Evolutionary conservation across 2,113 vertebrate species (phyloP).

Genomic region (Dolichotis patagonum): DNA sequence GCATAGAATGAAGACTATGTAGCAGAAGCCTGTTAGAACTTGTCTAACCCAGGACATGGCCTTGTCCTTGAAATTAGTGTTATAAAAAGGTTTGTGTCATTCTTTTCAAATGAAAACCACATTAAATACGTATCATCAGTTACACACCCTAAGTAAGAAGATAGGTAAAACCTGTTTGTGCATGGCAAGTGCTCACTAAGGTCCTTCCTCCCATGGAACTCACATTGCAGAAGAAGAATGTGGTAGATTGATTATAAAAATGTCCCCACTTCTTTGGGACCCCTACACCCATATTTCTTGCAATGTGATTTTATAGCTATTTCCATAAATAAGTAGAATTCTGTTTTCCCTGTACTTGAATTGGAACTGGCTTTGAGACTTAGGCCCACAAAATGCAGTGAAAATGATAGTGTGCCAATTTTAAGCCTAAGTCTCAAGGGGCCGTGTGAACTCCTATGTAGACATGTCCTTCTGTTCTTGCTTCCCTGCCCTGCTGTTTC

Average conservation of each 20-base stretch:
- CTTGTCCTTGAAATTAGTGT: slow-evolving; percentile 43
- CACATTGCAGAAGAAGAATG: neutral
- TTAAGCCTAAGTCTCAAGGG: neutral
- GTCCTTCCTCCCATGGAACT: neutral
- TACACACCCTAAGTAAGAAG: neutral
- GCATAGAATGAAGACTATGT: slow-evolving; percentile 13
- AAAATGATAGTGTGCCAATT: neutral
- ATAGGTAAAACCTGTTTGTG: neutral
- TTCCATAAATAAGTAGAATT: neutral
- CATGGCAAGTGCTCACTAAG: neutral
- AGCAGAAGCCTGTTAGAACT: slow-evolving; percentile 69
- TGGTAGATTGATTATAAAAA: neutral
- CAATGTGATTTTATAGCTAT: neutral
- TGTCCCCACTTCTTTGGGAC: neutral
- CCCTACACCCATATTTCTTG: neutral
- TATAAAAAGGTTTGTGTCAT: neutral
- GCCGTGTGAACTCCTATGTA: neutral
- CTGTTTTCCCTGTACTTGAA: neutral
- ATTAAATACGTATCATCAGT: neutral
- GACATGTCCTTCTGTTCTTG: too few relatives aligned
- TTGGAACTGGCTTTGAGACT: slow-evolving; percentile 2
- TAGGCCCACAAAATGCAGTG: neutral
- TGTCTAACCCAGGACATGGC: slow-evolving; percentile 50
- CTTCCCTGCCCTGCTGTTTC: neutral
- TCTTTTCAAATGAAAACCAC: neutral